Evolutionary conservation across 2,113 vertebrate species (phyloP).

Genomic region (Eublepharis macularius): DNA sequence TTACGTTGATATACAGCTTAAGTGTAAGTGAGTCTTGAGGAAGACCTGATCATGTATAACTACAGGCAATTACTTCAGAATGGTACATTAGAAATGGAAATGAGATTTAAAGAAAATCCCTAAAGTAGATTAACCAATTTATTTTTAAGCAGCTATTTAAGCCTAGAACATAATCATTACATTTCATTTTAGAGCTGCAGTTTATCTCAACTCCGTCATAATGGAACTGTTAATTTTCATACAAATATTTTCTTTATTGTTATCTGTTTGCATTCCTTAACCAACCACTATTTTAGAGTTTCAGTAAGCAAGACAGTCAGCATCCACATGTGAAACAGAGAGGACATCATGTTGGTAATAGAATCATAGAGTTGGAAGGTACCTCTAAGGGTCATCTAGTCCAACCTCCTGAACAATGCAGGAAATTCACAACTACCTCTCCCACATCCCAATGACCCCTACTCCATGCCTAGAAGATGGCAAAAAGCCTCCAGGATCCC

Average conservation of each 20-base stretch:
- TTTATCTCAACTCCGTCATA: conserved; percentile 25
- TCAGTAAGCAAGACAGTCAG: conserved; percentile 11
- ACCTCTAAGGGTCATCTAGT: too few relatives aligned
- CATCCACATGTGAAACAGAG: conserved; percentile 30
- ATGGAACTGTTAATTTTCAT: not conserved
- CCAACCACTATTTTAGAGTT: conserved; percentile 21
- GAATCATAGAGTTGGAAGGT: too few relatives aligned
- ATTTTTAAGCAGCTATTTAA: conserved; percentile 26
- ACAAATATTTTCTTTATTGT: not conserved
- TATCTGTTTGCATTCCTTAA: conserved; percentile 8
- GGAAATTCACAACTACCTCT: too few relatives aligned
- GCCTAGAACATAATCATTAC: not conserved
- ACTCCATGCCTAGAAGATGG: too few relatives aligned
- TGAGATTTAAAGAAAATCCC: conserved; percentile 7
- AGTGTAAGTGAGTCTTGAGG: not conserved
- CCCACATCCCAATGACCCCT: too few relatives aligned
- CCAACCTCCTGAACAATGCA: too few relatives aligned
- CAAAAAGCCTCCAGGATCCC: too few relatives aligned
- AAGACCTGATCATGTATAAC: not conserved
- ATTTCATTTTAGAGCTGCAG: accelerated
- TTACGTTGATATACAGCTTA: not conserved
- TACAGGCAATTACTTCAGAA: conserved; percentile 28
- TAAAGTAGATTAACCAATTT: conserved; percentile 25
- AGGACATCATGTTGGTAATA: not conserved
- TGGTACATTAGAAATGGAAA: conserved; percentile 28